phyloP scores from a whole-genome alignment of 2,888 invertebrate genomes.

The Hartigia nigra region DNA sequence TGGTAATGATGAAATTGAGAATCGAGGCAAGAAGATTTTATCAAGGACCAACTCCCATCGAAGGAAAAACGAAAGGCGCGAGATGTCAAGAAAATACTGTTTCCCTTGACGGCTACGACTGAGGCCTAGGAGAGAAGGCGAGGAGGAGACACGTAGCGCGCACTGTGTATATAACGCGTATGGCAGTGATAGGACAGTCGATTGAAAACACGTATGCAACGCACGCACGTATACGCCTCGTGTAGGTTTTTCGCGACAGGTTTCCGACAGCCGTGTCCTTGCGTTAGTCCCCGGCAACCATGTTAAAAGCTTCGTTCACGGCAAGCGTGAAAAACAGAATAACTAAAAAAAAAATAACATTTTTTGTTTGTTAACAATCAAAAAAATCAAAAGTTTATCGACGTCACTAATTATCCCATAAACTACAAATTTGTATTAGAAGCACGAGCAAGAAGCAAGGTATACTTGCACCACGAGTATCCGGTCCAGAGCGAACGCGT shows the following conservation, averaged over 20 bases:
- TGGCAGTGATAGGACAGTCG: neutral
- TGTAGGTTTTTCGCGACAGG: conserved; percentile 19
- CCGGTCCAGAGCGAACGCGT: neutral
- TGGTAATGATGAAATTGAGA: conserved; percentile 58
- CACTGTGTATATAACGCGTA: neutral
- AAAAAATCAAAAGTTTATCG: neutral
- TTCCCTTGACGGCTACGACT: neutral
- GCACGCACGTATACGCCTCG: neutral
- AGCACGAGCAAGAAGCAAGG: neutral
- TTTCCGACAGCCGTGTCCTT: conserved; percentile 12
- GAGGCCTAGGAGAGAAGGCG: neutral
- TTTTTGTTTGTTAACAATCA: neutral
- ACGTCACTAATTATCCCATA: neutral
- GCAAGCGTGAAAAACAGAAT: neutral
- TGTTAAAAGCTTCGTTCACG: conserved; percentile 14
- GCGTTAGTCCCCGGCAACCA: neutral
- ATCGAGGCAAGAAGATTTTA: conserved; percentile 60
- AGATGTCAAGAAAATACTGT: conserved; percentile 17
- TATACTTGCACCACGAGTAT: neutral
- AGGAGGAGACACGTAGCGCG: conserved; percentile 3
- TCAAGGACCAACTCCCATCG: conserved; percentile 58
- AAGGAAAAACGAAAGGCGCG: conserved; percentile 64
- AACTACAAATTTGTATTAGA: neutral
- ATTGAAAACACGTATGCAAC: neutral
- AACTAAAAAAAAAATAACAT: neutral